phyloP scores from a whole-genome alignment of 2,797 vertebrate genomes.

The Sebastes vulpes region DNA sequence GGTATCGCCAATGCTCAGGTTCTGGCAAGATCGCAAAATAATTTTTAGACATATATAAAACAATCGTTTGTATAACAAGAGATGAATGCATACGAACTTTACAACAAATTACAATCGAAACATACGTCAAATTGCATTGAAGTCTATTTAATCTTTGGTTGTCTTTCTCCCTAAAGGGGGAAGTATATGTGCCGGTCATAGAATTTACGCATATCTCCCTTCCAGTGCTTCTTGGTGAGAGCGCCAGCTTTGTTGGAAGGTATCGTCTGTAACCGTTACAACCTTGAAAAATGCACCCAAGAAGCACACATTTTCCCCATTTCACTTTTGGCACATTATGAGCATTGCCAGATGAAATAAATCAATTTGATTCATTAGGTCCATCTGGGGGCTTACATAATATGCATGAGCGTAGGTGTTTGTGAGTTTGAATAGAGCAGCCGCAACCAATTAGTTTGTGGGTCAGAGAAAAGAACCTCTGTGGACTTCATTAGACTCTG shows the following conservation, averaged over 20 bases:
- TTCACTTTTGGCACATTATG: conserved; percentile 52
- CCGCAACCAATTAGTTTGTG: conserved; percentile 63
- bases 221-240: background rate
- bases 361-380: conserved; percentile 69
- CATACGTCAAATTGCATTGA: too few relatives aligned
- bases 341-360: conserved; percentile 57
- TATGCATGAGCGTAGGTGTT: conserved; percentile 68
- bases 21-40: too few relatives aligned
- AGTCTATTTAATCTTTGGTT: too few relatives aligned
- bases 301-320: conserved; percentile 55
- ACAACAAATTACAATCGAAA: too few relatives aligned
- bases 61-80: too few relatives aligned
- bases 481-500: conserved; percentile 35
- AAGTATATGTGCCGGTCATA: too few relatives aligned
- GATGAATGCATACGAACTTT: too few relatives aligned
- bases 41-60: too few relatives aligned
- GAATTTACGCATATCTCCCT: background rate
- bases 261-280: conserved; percentile 35
- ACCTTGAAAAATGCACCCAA: conserved; percentile 20
- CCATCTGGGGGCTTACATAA: conserved; percentile 74
- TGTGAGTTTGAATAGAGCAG: conserved; percentile 60
- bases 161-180: too few relatives aligned
- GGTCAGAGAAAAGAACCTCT: conserved; percentile 52
- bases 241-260: conserved; percentile 8
- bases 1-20: too few relatives aligned